phyloP scores from a whole-genome alignment of 2,888 invertebrate genomes.

The Amiota communis region DNA sequence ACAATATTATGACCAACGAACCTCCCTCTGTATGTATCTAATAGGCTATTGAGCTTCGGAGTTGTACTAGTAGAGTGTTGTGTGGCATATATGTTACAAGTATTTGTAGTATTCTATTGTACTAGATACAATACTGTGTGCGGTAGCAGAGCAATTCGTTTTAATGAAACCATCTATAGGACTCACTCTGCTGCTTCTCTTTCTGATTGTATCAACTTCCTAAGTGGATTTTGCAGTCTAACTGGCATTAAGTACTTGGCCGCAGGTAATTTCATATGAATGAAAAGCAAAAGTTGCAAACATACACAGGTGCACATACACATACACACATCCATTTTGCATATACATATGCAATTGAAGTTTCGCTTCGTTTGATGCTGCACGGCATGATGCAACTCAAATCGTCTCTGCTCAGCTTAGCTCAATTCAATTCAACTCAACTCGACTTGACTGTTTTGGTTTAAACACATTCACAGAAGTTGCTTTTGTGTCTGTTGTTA shows the following conservation, averaged over 20 bases:
- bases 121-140: conserved; percentile 48
- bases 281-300: conserved; percentile 62
- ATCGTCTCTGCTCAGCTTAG: neutral
- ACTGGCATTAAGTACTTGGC: conserved; percentile 67
- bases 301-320: neutral
- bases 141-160: conserved; percentile 61
- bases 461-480: too few species aligned
- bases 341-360: neutral
- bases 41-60: too few species aligned
- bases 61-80: conserved; percentile 15
- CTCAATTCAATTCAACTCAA: conserved; percentile 16
- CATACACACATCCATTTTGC: neutral
- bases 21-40: too few species aligned
- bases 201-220: conserved; percentile 65
- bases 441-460: neutral
- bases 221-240: conserved; percentile 67
- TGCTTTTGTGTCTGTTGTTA: too few species aligned
- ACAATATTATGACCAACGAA: conserved; percentile 41
- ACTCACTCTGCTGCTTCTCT: conserved; percentile 29
- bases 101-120: too few species aligned
- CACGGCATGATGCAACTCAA: neutral
- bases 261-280: conserved; percentile 68
- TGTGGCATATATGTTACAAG: conserved; percentile 32
- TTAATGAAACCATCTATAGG: conserved; percentile 67
- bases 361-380: neutral